Conservation (phyloP, 1,140 invertebrate species). For the Diabrotica undecimpunctata region DNA sequence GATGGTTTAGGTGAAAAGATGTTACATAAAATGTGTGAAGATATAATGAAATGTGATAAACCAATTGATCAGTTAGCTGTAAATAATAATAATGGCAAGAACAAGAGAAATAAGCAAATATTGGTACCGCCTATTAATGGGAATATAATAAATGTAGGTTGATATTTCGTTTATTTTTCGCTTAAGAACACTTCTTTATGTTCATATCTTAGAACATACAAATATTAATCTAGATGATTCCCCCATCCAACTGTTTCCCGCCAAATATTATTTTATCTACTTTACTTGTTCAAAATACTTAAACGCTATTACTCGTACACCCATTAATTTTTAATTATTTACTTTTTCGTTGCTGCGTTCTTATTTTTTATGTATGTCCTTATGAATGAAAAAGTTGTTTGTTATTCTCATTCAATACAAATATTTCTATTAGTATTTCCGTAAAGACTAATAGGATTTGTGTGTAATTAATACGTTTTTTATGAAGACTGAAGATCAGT, state of each 20-base stretch:
- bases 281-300: too few species aligned
- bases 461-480: too few species aligned
- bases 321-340: too few species aligned
- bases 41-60: slow-evolving; percentile 20
- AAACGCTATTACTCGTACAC: too few species aligned
- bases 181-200: too few species aligned
- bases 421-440: too few species aligned
- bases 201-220: background rate
- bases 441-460: too few species aligned
- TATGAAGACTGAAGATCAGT: too few species aligned
- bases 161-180: background rate
- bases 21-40: slow-evolving; percentile 26
- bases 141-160: slow-evolving; percentile 7
- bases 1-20: slow-evolving; percentile 31
- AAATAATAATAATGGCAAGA: slow-evolving; percentile 5
- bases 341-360: too few species aligned
- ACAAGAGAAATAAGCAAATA: slow-evolving; percentile 19
- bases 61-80: background rate
- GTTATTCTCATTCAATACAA: too few species aligned
- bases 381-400: too few species aligned
- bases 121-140: slow-evolving; percentile 17
- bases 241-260: background rate
- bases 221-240: background rate
- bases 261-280: background rate
- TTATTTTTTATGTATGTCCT: too few species aligned